Evolutionary conservation across 2,797 vertebrate species (phyloP).

Genomic region (Periophthalmus magnuspinnatus): DNA sequence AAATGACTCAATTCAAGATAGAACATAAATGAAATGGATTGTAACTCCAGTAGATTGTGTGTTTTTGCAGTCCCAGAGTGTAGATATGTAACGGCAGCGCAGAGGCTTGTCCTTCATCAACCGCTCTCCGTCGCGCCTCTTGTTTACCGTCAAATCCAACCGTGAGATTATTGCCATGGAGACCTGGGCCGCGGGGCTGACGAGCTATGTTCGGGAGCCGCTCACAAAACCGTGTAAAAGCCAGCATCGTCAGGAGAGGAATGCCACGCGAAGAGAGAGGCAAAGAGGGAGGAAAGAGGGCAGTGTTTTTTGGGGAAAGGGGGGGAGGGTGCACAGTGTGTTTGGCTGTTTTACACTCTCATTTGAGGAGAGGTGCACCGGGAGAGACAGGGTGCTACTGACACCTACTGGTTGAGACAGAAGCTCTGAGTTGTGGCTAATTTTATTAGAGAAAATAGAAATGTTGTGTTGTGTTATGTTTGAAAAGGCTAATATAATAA

Average conservation of each 20-base stretch:
- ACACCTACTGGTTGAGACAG: conserved; percentile 64
- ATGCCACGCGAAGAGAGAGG: neutral
- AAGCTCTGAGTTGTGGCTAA: neutral
- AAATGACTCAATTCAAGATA: too few relatives aligned
- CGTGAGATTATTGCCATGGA: conserved; percentile 67
- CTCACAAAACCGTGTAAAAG: conserved; percentile 1
- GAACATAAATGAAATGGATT: too few relatives aligned
- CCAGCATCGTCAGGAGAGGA: neutral
- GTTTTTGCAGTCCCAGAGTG: neutral
- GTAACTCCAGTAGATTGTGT: too few relatives aligned
- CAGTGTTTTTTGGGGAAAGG: conserved; percentile 17
- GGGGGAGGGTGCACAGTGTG: neutral
- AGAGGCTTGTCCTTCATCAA: conserved; percentile 58
- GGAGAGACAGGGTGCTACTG: conserved; percentile 61
- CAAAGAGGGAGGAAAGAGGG: neutral
- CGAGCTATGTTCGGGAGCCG: conserved; percentile 18
- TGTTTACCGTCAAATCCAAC: conserved; percentile 56
- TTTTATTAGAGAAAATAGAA: neutral
- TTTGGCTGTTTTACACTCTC: neutral
- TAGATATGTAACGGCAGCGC: conserved; percentile 34
- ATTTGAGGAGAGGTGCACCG: neutral
- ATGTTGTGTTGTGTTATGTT: neutral
- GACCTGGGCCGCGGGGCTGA: conserved; percentile 20
- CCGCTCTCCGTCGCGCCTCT: conserved; percentile 50
- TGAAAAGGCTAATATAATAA: too few relatives aligned